phyloP scores from a whole-genome alignment of 2,888 invertebrate species.

The Netelia virgata region DNA sequence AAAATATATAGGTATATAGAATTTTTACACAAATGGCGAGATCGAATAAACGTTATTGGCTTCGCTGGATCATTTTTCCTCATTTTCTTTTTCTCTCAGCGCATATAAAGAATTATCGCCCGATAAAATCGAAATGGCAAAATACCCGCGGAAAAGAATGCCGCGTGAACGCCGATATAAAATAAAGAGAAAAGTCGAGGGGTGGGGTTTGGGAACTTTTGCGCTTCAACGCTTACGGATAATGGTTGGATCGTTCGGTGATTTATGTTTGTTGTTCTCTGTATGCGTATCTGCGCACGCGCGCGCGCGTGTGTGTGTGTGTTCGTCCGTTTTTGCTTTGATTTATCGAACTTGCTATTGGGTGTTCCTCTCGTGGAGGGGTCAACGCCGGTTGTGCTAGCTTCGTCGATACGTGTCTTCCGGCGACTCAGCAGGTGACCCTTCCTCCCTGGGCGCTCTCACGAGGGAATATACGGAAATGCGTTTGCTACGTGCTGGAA shows the following conservation, averaged over 20 bases:
- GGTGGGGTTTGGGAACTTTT: conserved; percentile 50
- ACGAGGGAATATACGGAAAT: conserved; percentile 24
- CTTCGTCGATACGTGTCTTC: conserved; percentile 56
- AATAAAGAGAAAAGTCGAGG: conserved; percentile 31
- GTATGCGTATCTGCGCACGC: conserved; percentile 1
- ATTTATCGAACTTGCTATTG: conserved; percentile 67
- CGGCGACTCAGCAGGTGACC: conserved; percentile 62
- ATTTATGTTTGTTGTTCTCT: conserved; percentile 67
- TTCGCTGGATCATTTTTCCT: neutral
- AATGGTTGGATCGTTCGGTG: conserved; percentile 69
- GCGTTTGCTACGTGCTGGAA: neutral
- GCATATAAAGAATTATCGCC: conserved; percentile 36
- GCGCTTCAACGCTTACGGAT: conserved; percentile 64
- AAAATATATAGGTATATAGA: too few relatives aligned
- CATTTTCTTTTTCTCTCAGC: neutral
- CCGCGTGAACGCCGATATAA: conserved; percentile 8
- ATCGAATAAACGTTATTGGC: conserved; percentile 7
- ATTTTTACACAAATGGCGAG: neutral
- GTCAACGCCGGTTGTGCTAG: conserved; percentile 56
- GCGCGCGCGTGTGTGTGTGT: conserved; percentile 13
- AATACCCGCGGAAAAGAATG: conserved; percentile 28
- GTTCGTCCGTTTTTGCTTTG: conserved; percentile 54
- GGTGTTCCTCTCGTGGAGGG: conserved; percentile 42
- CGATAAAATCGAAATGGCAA: conserved; percentile 24
- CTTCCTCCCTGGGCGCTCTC: conserved; percentile 51